Evolutionary conservation across 2,113 vertebrate species (phyloP).

Genomic region (Trinectes maculatus): DNA sequence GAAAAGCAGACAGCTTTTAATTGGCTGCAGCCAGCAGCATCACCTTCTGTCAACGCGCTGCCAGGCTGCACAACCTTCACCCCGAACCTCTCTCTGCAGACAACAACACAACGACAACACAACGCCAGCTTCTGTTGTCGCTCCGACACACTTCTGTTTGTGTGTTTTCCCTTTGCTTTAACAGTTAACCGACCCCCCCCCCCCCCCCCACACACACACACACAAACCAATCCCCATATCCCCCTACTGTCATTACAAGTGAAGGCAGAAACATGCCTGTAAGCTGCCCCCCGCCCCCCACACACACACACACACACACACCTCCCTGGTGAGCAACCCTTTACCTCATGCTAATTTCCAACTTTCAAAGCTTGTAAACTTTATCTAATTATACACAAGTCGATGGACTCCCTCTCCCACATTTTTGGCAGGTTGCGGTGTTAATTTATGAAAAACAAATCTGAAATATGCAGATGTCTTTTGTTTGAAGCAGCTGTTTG

Average conservation of each 20-base stretch:
- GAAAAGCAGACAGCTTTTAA: conserved; percentile 38
- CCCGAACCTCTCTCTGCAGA: conserved; percentile 18
- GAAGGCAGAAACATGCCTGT: conserved; percentile 47
- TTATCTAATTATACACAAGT: conserved; percentile 93
- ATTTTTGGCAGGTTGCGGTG: conserved; percentile 94
- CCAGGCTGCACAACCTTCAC: conserved; percentile 1
- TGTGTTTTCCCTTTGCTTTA: conserved; percentile 20
- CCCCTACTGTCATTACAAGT: conserved; percentile 38
- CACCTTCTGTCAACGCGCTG: conserved; percentile 18
- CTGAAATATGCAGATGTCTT: conserved; percentile 99
- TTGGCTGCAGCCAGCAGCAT: conserved; percentile 26
- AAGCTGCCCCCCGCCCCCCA: conserved; percentile 71
- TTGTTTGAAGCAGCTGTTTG: conserved; percentile 99
- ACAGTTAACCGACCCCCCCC: background rate
- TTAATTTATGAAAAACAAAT: conserved; percentile 99
- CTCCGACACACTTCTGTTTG: conserved; percentile 27
- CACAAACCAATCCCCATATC: too few species aligned
- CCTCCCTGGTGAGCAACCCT: conserved; percentile 85
- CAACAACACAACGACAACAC: conserved; percentile 24
- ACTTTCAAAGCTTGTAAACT: conserved; percentile 98
- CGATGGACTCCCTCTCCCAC: conserved; percentile 88
- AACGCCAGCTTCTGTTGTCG: conserved; percentile 6
- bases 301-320: background rate
- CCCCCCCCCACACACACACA: too few species aligned
- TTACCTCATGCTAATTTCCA: conserved; percentile 87